Base-by-base conservation (phyloP, 2,888 invertebrate species). In the Drosophila putrida region DNA sequence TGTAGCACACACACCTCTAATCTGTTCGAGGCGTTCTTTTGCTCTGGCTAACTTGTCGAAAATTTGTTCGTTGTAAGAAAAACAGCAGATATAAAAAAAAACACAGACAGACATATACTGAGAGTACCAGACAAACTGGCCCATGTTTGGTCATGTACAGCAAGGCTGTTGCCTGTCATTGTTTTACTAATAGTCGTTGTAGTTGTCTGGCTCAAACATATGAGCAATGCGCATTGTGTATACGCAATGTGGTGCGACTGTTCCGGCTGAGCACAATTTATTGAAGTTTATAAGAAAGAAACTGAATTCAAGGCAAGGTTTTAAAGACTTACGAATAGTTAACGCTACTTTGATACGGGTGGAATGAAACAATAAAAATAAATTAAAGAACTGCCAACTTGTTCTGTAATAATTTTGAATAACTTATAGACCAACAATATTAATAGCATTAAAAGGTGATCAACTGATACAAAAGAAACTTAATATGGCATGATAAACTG, bases 151-250 rank as follows among this genome's bases (percentile, higher is more conserved):
- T 72, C 86, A 59, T 83, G 82, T 82, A 75, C 80, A 80, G 82
- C 82, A 85, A 85, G 82, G 75, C 85, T 87, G 79, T 82, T 72
- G 77, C 69, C 74, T 84, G 79, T 83, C 87, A 82, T 83, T 83
- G 87, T 86, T 81, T 83, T 86, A 86, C 81, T 86, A 80, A 86
- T 86, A 86, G 87, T 68, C 73, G 70, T 65, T 83, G 84, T 72
- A 79, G 77, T 83, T 88, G 88, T 82, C 77, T 80, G 77, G 65
- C 77, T 61, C 39, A 49, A 50, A 35, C 47, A 49, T 51, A 69
- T 62, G 67, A 61, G 62, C 59, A 75, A 67, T 66, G 33, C 63
- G 61, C 59, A 71, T 80, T 80, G 65, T 70, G 80, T 75, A 80
- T 80, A 78, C 78, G 82, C 76, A 62, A 61, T 59, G 78, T 78